Conservation (phyloP, 2,113 vertebrate species). For the Merops nubicus region DNA sequence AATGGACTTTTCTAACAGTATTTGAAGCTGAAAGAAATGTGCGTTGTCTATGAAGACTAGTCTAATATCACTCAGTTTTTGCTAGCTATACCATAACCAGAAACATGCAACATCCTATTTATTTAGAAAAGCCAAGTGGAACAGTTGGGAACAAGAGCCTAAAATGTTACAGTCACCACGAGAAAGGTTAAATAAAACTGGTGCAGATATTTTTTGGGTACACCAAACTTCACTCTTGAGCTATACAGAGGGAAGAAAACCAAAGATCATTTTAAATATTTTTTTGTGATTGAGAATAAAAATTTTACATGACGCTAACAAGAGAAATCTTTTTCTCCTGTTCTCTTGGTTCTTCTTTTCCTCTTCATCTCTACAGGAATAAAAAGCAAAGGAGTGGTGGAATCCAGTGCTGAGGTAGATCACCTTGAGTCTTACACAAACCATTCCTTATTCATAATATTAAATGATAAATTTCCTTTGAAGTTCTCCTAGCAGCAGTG, state of each 20-base stretch:
- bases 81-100: not conserved
- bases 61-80: not conserved
- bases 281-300: not conserved
- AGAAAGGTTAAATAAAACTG: not conserved
- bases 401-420: not conserved
- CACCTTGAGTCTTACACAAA: not conserved
- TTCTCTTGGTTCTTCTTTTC: not conserved
- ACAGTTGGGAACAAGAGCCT: not conserved
- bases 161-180: not conserved
- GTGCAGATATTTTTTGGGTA: not conserved
- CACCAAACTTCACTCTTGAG: not conserved
- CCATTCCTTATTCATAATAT: fast-evolving
- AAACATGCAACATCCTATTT: not conserved
- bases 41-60: not conserved
- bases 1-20: not conserved
- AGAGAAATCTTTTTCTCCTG: not conserved
- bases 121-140: not conserved
- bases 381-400: not conserved
- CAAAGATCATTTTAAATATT: not conserved
- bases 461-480: not conserved
- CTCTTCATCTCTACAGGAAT: not conserved
- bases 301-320: not conserved
- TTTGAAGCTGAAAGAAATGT: not conserved
- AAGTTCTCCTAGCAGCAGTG: not conserved
- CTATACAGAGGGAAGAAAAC: not conserved